phyloP scores from a whole-genome alignment of 2,797 vertebrate genomes.

The Dendrocincla fuliginosa region DNA sequence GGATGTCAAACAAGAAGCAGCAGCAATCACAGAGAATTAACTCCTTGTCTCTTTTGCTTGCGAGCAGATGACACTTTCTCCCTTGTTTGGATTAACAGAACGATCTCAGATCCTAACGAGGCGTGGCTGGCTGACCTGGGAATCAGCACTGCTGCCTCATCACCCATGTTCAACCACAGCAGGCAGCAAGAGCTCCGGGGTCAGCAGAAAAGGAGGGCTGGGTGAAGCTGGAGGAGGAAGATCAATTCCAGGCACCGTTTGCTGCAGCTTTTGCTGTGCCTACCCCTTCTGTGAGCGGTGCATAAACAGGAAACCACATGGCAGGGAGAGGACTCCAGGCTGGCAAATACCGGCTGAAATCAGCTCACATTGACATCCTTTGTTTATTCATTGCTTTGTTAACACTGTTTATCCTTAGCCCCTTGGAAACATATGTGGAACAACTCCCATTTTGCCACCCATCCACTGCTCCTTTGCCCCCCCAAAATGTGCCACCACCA shows the following conservation, averaged over 20 bases:
- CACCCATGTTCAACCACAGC: neutral
- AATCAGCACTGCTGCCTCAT: neutral
- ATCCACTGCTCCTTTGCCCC: neutral
- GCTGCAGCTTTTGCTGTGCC: neutral
- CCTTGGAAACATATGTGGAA: neutral
- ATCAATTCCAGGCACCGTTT: neutral
- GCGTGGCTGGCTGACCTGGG: neutral
- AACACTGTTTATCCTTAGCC: neutral
- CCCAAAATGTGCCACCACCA: neutral
- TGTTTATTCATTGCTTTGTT: slow-evolving; percentile 7
- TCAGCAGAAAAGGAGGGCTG: neutral
- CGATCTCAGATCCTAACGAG: neutral
- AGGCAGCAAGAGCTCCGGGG: neutral
- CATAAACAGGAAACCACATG: slow-evolving; percentile 37
- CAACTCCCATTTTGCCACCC: neutral
- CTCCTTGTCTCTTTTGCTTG: neutral
- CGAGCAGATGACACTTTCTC: neutral
- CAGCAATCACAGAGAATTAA: neutral
- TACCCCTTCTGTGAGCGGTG: neutral
- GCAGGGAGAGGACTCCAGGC: neutral
- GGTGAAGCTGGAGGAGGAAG: neutral
- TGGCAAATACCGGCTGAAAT: neutral
- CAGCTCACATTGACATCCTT: slow-evolving; percentile 15
- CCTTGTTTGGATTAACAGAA: neutral
- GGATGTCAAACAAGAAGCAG: neutral